Conservation (phyloP, 2,113 vertebrate species). For the Paramormyrops kingsleyae region DNA sequence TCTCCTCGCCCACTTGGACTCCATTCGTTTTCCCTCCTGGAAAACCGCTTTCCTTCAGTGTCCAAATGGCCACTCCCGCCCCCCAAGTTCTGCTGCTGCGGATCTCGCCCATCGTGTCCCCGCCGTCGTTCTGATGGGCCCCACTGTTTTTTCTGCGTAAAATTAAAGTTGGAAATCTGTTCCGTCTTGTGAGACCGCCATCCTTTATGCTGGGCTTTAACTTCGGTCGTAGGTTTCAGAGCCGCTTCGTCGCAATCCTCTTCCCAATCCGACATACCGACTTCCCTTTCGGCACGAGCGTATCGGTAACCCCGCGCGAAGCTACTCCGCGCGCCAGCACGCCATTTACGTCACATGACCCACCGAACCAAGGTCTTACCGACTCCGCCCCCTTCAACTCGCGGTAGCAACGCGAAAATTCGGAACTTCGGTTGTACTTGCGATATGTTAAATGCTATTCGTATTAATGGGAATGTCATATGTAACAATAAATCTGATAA, state of each 20-base stretch:
- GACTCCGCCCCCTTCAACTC: not conserved
- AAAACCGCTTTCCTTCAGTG: not conserved
- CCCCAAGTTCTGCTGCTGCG: constrained; percentile 21
- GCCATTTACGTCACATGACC: not conserved
- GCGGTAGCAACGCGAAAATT: not conserved
- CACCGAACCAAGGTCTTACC: not conserved
- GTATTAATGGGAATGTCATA: not conserved
- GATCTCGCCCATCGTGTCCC: not conserved
- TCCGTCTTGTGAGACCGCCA: not conserved
- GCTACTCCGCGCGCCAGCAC: not conserved
- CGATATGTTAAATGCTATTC: not conserved
- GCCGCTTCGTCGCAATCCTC: constrained; percentile 26
- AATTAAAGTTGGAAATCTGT: not conserved
- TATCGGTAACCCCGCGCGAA: not conserved
- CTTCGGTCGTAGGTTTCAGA: not conserved
- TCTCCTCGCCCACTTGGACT: constrained; percentile 9
- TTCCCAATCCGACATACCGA: constrained; percentile 64
- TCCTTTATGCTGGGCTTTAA: not conserved
- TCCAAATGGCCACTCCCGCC: not conserved
- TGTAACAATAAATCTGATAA: not conserved
- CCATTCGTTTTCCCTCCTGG: not conserved
- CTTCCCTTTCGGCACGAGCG: not conserved
- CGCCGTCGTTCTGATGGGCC: too few relatives aligned
- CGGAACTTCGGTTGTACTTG: not conserved
- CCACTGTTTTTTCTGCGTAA: constrained; percentile 18